These are phyloP conservation scores for Zonitis immaculata DNA, from an alignment of 2,888 invertebrate genomes.

Conservation along the genomic window DNA sequence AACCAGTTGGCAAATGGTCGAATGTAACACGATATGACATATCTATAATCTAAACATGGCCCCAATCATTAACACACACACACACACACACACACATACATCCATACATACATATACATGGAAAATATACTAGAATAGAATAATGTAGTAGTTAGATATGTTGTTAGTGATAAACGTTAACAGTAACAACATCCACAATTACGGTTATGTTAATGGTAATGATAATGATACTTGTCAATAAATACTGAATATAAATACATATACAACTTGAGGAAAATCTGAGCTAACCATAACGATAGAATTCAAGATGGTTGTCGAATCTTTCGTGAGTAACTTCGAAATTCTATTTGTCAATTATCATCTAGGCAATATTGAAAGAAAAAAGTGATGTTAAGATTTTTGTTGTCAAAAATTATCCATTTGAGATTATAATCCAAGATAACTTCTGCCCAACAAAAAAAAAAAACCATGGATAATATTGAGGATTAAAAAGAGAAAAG, in stretches of 20 bases:
- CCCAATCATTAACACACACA: conserved; percentile 29
- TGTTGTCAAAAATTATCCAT: too few relatives aligned
- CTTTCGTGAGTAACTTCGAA: background rate
- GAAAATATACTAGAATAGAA: too few relatives aligned
- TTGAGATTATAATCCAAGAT: too few relatives aligned
- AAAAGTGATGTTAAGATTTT: too few relatives aligned
- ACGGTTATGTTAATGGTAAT: background rate
- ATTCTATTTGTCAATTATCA: background rate
- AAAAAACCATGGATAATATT: too few relatives aligned
- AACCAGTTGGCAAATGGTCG: conserved; percentile 23
- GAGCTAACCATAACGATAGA: background rate
- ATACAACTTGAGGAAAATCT: background rate
- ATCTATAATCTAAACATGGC: conserved; percentile 40
- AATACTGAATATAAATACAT: background rate
- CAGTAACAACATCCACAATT: background rate
- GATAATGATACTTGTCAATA: background rate
- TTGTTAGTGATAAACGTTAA: background rate
- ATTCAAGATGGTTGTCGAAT: background rate
- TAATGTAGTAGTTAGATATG: background rate
- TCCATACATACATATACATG: too few relatives aligned
- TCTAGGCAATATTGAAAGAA: too few relatives aligned
- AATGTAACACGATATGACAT: conserved; percentile 42
- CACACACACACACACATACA: conserved; percentile 2
- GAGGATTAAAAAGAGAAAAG: too few relatives aligned
- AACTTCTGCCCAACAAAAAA: too few relatives aligned